Evolutionary conservation across 1,140 invertebrate genomes (phyloP), one percentile per base, ranked within the genome.

Genomic region (Megathymus violae): DNA sequence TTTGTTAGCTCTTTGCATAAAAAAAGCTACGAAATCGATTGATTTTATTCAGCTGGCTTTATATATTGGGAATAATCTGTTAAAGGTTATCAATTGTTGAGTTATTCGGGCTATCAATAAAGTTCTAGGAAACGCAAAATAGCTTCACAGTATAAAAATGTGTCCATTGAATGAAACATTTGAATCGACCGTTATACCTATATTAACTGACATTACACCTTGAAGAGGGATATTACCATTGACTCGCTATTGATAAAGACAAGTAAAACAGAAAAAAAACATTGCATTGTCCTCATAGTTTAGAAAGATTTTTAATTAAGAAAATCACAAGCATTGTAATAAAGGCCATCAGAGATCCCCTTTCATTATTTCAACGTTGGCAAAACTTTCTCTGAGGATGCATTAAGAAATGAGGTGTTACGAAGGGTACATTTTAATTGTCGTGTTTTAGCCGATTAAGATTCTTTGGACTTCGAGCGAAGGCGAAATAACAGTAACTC

Each of bases 261-360:
- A 31, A 31, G 9, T 31, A 31, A 31, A 31, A 31, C 27, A n/a
- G n/a, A 31, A 7, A 4, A 31, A 9, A 31, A 31, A 4, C 27
- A 31, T 31, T 7, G 9, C 51, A 71, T 76, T 76, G 74, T 76
- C 44, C 54, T 46, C 66, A 69, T 76, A 68, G 71, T 76, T 31
- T 31, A 31, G 54, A 74, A 74, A 79, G 71, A 78, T 82, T 83
- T 87, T 87, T 87, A 87, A 87, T 87, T 85, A 87, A 83, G 78
- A 78, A 83, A 85, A 82, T 87, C 80, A 80, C 62, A 64, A 60
- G 60, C 67, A 76, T 81, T 81, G 78, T 83, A 61, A 67, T 64
- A 46, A 31, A 7, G 27, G 3, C 27, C 3, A 4, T 7, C 3
- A 7, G 27, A 31, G 27, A 31, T 31, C 64, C 54, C 65, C 52